Base-by-base conservation (phyloP, 2,888 invertebrate species). In the Tuta absoluta region DNA sequence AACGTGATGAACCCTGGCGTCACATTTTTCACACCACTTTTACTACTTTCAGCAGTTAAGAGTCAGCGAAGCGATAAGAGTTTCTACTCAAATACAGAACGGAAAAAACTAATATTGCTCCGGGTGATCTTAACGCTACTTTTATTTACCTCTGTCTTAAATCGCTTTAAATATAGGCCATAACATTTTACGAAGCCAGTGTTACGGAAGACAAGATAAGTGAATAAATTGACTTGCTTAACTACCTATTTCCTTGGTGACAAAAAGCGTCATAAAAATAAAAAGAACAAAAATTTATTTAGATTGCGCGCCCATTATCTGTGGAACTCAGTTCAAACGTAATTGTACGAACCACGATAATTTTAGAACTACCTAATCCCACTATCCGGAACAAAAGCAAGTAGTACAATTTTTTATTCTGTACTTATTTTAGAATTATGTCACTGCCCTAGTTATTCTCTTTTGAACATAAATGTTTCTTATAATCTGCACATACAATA, bases 161-260 rank as follows among this genome's bases (percentile, higher is more conserved):
- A 10, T 33, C 0, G 28, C 10, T 33, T 24, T 56, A 56, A n/a
- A 33, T 56, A 14, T 56, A n/a, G 56, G 7, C 33, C 23, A 21
- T 49, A 49, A 49, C 49, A 56, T 28, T 56, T 56, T 33, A 33
- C 8, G 56, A 11, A 33, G 10, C 56, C 17, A 56, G 28, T 33
- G 56, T 24, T 56, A 33, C 56, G 24, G 24, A 24, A 17, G 24
- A n/a, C 23, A 53, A 33, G 56, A 56, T 56, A 24, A 56, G 14
- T 28, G 12, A 56, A 5, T 28, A 56, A 24, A 56, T 56, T 33
- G 56, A 24, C 56, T 24, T 28, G 28, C 14, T 56, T 56, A 17
- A 33, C 24, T 56, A 56, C 33, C 33, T 33, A 56, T 56, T 56
- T 56, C 56, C 56, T 56, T 56, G 24, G 33, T 56, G 56, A 24